A percentile compares a stretch with the other conserved stretches of the same genome.
Conservation (phyloP, 2,113 vertebrate species). For the Hippocampus guttulatus region DNA sequence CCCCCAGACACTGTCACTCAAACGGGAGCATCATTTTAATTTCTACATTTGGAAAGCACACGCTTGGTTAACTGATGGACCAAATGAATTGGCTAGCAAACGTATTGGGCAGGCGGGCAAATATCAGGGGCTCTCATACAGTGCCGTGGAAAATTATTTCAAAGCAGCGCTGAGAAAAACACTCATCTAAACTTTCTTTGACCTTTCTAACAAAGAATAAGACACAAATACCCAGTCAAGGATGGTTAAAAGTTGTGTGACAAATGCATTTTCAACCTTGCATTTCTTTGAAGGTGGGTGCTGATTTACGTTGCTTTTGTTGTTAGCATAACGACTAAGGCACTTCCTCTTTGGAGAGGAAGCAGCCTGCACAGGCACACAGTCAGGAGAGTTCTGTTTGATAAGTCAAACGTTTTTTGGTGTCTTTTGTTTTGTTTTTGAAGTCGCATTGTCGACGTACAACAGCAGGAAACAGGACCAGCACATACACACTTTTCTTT, state of each 20-base stretch:
- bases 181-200: too few species aligned
- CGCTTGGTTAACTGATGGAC: too few species aligned
- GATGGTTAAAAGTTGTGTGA: background rate
- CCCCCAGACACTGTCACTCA: background rate
- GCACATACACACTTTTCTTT: background rate
- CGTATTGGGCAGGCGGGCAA: background rate
- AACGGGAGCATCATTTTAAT: background rate
- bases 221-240: too few species aligned
- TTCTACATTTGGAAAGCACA: background rate
- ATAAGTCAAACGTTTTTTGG: background rate
- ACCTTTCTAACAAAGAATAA: too few species aligned
- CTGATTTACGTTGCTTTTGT: conserved; percentile 38
- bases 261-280: background rate
- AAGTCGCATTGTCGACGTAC: background rate
- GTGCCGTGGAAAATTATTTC: too few species aligned
- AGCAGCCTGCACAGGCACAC: conserved; percentile 30
- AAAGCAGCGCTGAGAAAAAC: too few species aligned
- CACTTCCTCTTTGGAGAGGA: conserved; percentile 65
- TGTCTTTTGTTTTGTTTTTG: background rate
- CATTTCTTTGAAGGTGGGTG: background rate
- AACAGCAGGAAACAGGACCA: conserved; percentile 1
- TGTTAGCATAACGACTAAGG: conserved; percentile 32
- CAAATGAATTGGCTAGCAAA: too few species aligned
- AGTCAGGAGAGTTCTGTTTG: too few species aligned
- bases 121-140: too few species aligned